A percentile compares a stretch with the other conserved stretches of the same genome.
Evolutionary conservation across 2,113 vertebrate genomes (phyloP).

Genomic region (Gymnorhina tibicen): DNA sequence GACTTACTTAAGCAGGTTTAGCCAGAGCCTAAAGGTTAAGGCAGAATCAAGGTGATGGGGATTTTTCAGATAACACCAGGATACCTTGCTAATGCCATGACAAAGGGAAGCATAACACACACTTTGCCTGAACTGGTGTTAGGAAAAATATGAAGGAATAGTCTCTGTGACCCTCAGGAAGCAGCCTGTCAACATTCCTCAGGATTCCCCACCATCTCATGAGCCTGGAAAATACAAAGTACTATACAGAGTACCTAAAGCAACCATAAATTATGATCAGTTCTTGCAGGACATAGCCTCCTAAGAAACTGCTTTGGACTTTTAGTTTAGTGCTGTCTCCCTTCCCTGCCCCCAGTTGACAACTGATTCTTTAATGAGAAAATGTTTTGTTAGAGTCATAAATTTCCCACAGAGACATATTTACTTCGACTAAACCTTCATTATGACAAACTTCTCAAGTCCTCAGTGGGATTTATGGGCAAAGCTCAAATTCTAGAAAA

Average conservation of each 20-base stretch:
- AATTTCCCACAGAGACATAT: neutral
- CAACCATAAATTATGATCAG: neutral
- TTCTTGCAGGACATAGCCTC: neutral
- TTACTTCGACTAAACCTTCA: neutral
- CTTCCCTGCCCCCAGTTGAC: neutral
- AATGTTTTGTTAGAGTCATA: neutral
- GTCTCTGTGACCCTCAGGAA: neutral
- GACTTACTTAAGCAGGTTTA: slow-evolving; percentile 48
- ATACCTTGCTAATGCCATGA: neutral
- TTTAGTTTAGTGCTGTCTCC: neutral
- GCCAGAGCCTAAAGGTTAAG: neutral
- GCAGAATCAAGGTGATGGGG: neutral
- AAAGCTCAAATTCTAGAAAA: neutral
- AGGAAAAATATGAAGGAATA: neutral
- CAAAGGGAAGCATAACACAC: neutral
- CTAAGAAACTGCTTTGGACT: neutral
- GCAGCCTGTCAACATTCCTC: neutral
- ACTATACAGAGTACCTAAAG: neutral
- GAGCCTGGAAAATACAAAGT: neutral
- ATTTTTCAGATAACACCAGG: neutral
- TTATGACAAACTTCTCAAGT: neutral
- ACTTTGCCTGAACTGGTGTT: neutral
- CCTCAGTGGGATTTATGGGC: neutral
- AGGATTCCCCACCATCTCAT: neutral
- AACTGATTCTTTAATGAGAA: neutral